Base-by-base conservation (phyloP, 2,888 invertebrate genomes). In the Leucozona laternaria region DNA sequence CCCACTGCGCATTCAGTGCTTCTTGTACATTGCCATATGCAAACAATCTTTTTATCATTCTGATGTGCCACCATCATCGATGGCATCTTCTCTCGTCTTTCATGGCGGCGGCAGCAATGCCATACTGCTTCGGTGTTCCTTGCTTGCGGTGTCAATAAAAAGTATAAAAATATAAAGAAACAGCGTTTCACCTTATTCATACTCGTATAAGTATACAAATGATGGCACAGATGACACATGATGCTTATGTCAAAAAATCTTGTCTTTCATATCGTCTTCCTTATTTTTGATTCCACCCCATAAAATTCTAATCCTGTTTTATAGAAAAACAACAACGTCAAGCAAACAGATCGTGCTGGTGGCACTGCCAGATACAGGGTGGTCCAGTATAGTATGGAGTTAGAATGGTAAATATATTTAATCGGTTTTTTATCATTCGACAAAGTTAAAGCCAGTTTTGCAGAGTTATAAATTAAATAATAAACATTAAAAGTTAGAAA, bases 221-320 rank as follows among this genome's bases (percentile, higher is more conserved):
- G 81, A 62, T 81, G 85, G 81, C 77, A 81, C 80, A 76, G 77
- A 85, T 80, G 85, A 85, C 81, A 85, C 81, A 81, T 81, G 85
- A 85, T 77, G 72, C 81, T 70, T 62, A 70, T 77, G 77, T 77
- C 79, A 79, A 64, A 79, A 68, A 71, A 64, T 79, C 58, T 72
- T 71, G 66, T 77, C 80, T 80, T 62, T 62, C 57, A 17, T n/a
- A n/a, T 64, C 53, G 73, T 75, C 57, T 71, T 83, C 68, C 66
- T 68, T 76, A 57, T 85, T 68, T 78, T 62, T 45, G 72, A 66
- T 80, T 84, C 71, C 75, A 76, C 58, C 55, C 76, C 80, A 85
- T 80, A 76, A 80, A 80, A 70, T 66, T 68, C 53, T 22, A 68
- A 68, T 68, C 68, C 34, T 37, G 31, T 45, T 72, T 64, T 72